Conservation (phyloP, 2,113 vertebrate genomes). For the Bucco capensis region DNA sequence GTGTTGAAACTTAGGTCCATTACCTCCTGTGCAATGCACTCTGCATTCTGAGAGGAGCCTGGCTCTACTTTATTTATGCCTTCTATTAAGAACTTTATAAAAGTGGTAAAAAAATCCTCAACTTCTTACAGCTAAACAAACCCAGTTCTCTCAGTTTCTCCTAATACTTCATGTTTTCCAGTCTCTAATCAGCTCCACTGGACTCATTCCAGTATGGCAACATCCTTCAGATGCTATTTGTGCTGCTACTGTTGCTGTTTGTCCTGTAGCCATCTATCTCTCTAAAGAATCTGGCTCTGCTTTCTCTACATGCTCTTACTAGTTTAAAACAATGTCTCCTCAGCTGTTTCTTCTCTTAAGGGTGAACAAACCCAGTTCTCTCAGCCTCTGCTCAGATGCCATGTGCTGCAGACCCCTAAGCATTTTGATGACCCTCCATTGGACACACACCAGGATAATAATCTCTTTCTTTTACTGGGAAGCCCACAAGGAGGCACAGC, state of each 20-base stretch:
- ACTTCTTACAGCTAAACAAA: neutral
- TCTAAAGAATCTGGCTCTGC: neutral
- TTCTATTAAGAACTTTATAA: neutral
- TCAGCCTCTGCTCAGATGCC: rapidly evolving
- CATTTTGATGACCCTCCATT: neutral
- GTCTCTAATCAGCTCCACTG: neutral
- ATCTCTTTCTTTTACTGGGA: neutral
- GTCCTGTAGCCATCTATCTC: neutral
- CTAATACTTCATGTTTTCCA: rapidly evolving
- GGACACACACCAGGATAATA: neutral
- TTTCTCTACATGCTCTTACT: neutral
- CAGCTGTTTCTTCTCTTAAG: neutral
- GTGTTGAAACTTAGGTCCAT: neutral
- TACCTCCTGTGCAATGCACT: neutral
- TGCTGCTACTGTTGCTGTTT: neutral
- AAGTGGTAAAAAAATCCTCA: neutral
- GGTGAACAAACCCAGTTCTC: neutral
- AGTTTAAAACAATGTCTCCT: neutral
- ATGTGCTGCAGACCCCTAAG: neutral
- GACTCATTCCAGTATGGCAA: neutral
- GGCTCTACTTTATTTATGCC: neutral
- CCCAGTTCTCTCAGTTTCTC: neutral
- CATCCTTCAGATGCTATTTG: neutral
- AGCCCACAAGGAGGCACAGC: neutral
- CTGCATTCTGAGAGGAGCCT: neutral